These are phyloP conservation scores for Microplitis demolitor DNA, from an alignment of 1,140 invertebrate genomes.

Conservation along the genomic window DNA sequence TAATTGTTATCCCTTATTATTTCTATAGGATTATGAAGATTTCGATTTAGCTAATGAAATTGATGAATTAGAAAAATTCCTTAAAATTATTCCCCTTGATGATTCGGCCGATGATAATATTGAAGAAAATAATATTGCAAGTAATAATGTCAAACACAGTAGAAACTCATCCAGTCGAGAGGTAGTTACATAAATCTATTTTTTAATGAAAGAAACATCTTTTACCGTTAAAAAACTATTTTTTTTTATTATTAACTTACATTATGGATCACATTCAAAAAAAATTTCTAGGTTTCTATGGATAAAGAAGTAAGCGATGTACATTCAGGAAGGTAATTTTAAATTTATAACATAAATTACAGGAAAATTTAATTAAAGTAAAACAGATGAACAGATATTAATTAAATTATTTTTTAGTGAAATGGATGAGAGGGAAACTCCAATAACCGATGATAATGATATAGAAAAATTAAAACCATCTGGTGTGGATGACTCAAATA, in stretches of 20 bases:
- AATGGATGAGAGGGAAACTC: slow-evolving; percentile 41
- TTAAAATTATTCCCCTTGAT: slow-evolving; percentile 68
- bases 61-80: slow-evolving; percentile 85
- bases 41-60: slow-evolving; percentile 92
- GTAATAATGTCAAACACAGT: slow-evolving; percentile 54
- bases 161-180: slow-evolving; percentile 61
- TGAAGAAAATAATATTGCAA: slow-evolving; percentile 54
- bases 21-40: slow-evolving; percentile 84
- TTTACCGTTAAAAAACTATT: too few relatives aligned
- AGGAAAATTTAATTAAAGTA: background rate
- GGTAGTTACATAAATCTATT: slow-evolving; percentile 39
- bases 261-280: slow-evolving; percentile 4
- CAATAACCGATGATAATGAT: slow-evolving; percentile 36
- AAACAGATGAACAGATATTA: slow-evolving; percentile 15
- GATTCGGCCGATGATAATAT: slow-evolving; percentile 57
- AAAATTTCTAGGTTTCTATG: slow-evolving; percentile 53
- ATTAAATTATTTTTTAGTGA: slow-evolving; percentile 34
- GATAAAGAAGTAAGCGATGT: slow-evolving; percentile 53
- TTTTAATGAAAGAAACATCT: background rate
- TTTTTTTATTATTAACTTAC: background rate
- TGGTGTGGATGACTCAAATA: slow-evolving; percentile 48
- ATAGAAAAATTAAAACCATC: slow-evolving; percentile 41
- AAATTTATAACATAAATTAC: slow-evolving; percentile 4
- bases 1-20: slow-evolving; percentile 11
- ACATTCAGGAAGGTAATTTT: slow-evolving; percentile 51